Evolutionary conservation across 2,113 vertebrate genomes (phyloP), one percentile per base, ranked within the genome.

Genomic region (Nymphicus hollandicus): DNA sequence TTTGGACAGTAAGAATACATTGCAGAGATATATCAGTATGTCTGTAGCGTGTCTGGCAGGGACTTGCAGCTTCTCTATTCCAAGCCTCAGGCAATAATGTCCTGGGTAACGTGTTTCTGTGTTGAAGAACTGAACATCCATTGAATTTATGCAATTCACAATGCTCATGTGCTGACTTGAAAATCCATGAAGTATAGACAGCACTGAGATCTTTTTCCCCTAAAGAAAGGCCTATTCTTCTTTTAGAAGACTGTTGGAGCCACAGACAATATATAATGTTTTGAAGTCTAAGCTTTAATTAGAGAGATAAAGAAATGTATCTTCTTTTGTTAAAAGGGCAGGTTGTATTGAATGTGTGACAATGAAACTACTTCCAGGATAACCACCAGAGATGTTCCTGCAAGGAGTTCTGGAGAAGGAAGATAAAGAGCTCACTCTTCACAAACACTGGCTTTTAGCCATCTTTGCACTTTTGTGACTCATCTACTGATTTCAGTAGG

Each of bases 221-320:
- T 77, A 82, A 60, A 91, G 84, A 96, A 95, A 97, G 46, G n/a
- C 52, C 56, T 95, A 16, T 96, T 95, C 61, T 93, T 95, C 91
- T 97, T 82, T 89, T 94, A 84, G 91, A 94, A 96, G 81, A 37
- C 60, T 46, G 87, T 68, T 88, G 83, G 93, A 88, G 63, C 71
- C 91, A 55, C 56, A 92, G 81, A 95, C 49, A 91, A 96, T 86
- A 95, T 23, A 71, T 33, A 93, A 55, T 56, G 52, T 92, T 94
- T 90, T 94, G 78, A 97, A 97, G 91, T 91, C 93, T 96, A 88
- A 91, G 82, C 90, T 97, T 97, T 97, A 98, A 98, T 98, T 98
- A 97, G 77, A 88, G 72, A 97, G 93, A 94, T 93, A 97, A 98
- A 97, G 97, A 96, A 97, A 96, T 15, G 11, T 82, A 95, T 94